A percentile compares a stretch with the other conserved stretches of the same genome.
Conservation (phyloP, 2,888 invertebrate genomes). For the Diaprepes abbreviatus region DNA sequence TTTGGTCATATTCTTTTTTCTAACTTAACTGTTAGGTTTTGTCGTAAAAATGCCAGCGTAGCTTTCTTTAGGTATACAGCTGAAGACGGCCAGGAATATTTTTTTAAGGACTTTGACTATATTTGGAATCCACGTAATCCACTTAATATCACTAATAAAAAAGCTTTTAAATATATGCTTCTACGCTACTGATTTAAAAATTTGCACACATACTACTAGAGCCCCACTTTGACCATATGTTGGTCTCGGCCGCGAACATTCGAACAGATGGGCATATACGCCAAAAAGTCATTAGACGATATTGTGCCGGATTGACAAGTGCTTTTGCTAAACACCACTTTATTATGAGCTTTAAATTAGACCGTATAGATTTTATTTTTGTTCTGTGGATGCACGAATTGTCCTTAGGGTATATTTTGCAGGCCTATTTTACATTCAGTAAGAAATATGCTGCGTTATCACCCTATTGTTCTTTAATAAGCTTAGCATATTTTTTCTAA, state of each 20-base stretch:
- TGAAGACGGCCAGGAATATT: too few species aligned
- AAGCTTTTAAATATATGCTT: not conserved
- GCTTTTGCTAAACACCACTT: slow-evolving; percentile 61
- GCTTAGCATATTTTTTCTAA: too few species aligned
- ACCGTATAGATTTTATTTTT: slow-evolving; percentile 35
- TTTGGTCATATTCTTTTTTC: too few species aligned
- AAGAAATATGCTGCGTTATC: too few species aligned
- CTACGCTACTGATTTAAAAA: slow-evolving; percentile 41
- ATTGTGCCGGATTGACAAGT: slow-evolving; percentile 66
- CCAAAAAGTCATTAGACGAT: slow-evolving; percentile 69
- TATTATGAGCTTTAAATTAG: slow-evolving; percentile 54
- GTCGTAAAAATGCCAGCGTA: too few species aligned
- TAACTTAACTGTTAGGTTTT: too few species aligned
- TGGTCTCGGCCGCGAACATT: slow-evolving; percentile 66
- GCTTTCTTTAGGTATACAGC: too few species aligned
- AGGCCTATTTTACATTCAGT: too few species aligned
- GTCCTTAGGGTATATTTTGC: not conserved
- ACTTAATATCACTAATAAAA: too few species aligned
- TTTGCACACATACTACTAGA: slow-evolving; percentile 48
- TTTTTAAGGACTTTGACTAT: too few species aligned
- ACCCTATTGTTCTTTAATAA: too few species aligned
- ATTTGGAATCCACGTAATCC: too few species aligned
- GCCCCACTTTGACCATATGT: slow-evolving; percentile 66
- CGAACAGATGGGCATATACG: slow-evolving; percentile 68
- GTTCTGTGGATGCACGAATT: not conserved